These are phyloP conservation scores for Ceratosolen solmsi DNA, from an alignment of 1,140 invertebrate species.

Conservation along the genomic window DNA sequence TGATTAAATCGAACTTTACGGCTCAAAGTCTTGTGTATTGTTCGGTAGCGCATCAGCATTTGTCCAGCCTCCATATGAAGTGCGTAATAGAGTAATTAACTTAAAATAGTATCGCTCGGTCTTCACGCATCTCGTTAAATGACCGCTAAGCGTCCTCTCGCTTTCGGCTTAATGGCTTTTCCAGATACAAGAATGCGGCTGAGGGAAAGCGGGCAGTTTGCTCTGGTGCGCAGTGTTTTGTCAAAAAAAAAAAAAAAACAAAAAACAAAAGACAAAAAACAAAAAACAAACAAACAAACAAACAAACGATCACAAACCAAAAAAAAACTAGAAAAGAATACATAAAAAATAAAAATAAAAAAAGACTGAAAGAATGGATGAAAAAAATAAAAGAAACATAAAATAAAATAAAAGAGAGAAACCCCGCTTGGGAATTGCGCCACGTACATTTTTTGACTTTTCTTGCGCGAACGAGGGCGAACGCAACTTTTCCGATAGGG, in stretches of 20 bases:
- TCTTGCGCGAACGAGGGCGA: neutral
- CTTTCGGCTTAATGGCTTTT: conserved; percentile 36
- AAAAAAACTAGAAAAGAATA: too few species aligned
- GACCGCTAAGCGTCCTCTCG: conserved; percentile 27
- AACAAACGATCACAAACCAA: too few species aligned
- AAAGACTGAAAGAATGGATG: neutral
- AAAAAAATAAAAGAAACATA: too few species aligned
- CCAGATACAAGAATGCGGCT: neutral
- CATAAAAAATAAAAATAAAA: neutral
- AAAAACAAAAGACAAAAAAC: neutral
- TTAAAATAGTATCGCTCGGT: neutral
- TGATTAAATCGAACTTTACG: neutral
- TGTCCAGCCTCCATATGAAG: neutral
- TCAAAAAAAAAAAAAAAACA: too few species aligned
- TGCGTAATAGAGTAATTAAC: neutral
- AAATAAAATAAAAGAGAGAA: neutral
- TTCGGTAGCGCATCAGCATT: neutral
- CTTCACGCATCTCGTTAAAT: conserved; percentile 3
- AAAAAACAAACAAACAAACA: too few species aligned
- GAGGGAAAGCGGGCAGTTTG: neutral
- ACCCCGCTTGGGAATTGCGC: too few species aligned
- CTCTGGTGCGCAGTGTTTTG: neutral
- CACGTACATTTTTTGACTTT: neutral
- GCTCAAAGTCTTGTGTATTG: neutral
- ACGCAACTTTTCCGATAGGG: neutral